Base-by-base conservation (phyloP, 2,113 vertebrate genomes). In the Grammatotria lemairii region DNA sequence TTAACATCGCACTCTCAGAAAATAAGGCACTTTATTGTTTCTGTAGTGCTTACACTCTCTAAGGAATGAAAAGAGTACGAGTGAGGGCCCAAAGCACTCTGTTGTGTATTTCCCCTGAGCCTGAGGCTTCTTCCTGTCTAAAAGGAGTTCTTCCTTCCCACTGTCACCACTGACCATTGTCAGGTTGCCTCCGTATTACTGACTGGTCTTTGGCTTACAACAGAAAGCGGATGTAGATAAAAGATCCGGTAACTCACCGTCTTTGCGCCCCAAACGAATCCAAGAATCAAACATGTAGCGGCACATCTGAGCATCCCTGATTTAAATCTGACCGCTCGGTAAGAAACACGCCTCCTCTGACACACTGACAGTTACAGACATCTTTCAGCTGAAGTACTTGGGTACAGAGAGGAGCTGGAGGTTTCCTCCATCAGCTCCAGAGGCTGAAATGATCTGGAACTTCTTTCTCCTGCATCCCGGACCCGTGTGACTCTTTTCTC, bases 221-320 rank as follows among this genome's bases (percentile, higher is more conserved):
- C 23, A 75, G 40, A 47, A 75, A 1, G 65, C 0, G 6, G 40
- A 28, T 47, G 68, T 17, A 45, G 40, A 75, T 75, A 49, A 49
- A 49, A 47, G 9, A 45, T 31, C 42, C 1, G 0, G 10, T 4
- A 21, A 87, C 96, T 97, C 96, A 98, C 97, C 97, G 95, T 95
- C 68, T 95, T 90, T 49, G 95, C 78, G 54, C 91, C 94, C 92
- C 97, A 93, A 16, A 96, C 81, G 28, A 96, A 90, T 92, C 95
- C 96, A 45, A 97, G 79, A 55, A 91, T 84, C n/a, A 96, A 92
- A 73, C 94, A 84, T 55, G 91, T 78, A 10, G 91, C 84, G 86
- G 92, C 95, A 92, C 92, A 94, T 95, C 91, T 93, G 92, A 95
- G 96, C 97, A 97, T 98, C 68, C 94, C 33, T 83, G 53, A 12